Conservation (phyloP, 1,140 invertebrate genomes). For the Platorchestia sp. region DNA sequence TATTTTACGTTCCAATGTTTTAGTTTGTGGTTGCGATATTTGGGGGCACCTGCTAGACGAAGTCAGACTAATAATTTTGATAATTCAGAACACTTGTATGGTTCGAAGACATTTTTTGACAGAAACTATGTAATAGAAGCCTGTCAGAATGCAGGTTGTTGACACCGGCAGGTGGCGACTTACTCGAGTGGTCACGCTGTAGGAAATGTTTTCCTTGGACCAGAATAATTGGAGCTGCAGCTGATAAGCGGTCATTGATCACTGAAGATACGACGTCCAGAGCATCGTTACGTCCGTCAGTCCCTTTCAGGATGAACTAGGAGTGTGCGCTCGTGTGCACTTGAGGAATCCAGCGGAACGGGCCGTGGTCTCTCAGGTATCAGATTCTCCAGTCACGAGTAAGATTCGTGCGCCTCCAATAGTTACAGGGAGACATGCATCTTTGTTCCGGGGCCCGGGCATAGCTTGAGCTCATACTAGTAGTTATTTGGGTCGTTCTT, state of each 20-base stretch:
- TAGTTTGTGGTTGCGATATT: not conserved
- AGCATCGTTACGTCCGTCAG: not conserved
- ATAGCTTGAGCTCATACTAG: slow-evolving; percentile 10
- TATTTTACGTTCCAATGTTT: not conserved
- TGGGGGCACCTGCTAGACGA: not conserved
- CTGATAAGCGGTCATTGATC: slow-evolving; percentile 1
- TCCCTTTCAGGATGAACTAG: not conserved
- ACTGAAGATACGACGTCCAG: not conserved
- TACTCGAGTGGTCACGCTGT: not conserved
- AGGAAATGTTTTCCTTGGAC: slow-evolving; percentile 10
- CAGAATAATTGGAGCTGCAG: slow-evolving; percentile 7
- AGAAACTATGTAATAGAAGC: not conserved
- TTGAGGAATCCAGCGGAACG: slow-evolving; percentile 39
- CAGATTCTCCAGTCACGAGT: slow-evolving; percentile 51
- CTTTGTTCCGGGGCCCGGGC: slow-evolving; percentile 35
- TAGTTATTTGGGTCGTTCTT: slow-evolving; percentile 18
- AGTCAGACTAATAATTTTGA: not conserved
- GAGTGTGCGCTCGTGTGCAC: slow-evolving; percentile 3
- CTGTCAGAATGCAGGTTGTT: not conserved
- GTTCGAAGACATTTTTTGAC: not conserved
- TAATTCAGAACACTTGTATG: not conserved
- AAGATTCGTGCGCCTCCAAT: slow-evolving; percentile 47
- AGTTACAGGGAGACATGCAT: slow-evolving; percentile 15
- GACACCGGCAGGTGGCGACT: not conserved
- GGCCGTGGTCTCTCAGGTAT: not conserved